Conservation (phyloP, 92 coral and sea anemone species). For the Phenganax subtilis region DNA sequence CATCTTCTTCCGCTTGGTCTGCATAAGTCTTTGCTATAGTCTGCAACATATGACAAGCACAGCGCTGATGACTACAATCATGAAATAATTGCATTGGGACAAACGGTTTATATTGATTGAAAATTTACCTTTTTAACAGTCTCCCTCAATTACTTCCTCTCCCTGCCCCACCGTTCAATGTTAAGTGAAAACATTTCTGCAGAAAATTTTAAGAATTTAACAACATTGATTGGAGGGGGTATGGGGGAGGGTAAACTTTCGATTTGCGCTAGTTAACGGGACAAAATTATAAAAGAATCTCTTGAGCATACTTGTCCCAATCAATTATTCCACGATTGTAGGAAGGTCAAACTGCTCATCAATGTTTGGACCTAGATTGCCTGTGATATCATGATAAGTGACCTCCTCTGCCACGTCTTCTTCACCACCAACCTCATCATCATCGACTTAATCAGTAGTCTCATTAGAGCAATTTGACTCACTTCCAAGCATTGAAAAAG, state of each 20-base stretch:
- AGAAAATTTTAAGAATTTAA: too few species aligned
- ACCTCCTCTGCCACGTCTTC: neutral
- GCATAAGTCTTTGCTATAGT: constrained; percentile 11
- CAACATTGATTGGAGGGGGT: too few species aligned
- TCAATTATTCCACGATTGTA: neutral
- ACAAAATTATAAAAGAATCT: too few species aligned
- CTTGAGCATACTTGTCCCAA: too few species aligned
- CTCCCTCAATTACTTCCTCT: too few species aligned
- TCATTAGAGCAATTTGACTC: constrained; percentile 15
- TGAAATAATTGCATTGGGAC: too few species aligned
- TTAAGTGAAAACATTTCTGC: too few species aligned
- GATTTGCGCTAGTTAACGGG: too few species aligned
- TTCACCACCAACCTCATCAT: neutral
- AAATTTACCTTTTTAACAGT: too few species aligned
- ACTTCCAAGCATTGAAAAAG: constrained; percentile 8
- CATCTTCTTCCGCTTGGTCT: constrained; percentile 29
- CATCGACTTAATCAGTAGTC: neutral
- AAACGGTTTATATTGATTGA: too few species aligned
- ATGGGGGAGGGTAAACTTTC: too few species aligned
- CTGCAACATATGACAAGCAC: constrained; percentile 27
- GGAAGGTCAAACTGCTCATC: constrained; percentile 15
- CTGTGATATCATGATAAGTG: constrained; percentile 20
- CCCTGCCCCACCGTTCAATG: too few species aligned
- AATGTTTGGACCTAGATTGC: constrained; percentile 1
- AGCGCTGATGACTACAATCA: constrained; percentile 13